Percentiles rank a stretch among this genome's conserved stretches.
Conservation (phyloP, 2,113 vertebrate species). For the Paralichthys olivaceus region DNA sequence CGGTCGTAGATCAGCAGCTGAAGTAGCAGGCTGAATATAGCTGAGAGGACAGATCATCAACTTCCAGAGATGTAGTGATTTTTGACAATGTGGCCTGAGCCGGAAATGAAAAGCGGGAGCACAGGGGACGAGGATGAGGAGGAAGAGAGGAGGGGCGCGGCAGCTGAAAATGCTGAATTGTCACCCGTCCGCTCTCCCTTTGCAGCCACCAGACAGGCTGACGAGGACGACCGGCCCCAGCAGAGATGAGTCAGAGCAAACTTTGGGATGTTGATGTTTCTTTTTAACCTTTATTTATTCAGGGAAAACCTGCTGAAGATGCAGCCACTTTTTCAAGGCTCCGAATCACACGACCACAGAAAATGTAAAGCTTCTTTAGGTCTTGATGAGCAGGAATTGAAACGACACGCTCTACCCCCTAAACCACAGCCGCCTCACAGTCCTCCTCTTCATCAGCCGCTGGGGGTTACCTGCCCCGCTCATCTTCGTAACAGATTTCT, state of each 20-base stretch:
- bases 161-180: conserved; percentile 34
- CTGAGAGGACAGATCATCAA: conserved; percentile 19
- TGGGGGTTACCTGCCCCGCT: neutral
- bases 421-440: no score
- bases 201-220: conserved; percentile 31
- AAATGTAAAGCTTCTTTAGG: no score
- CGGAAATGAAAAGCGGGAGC: conserved; percentile 43
- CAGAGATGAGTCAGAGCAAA: conserved; percentile 51
- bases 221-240: conserved; percentile 33
- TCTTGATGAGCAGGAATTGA: no score
- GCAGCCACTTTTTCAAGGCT: neutral
- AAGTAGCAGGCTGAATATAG: conserved; percentile 32
- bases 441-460: neutral
- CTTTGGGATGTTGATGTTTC: conserved; percentile 24
- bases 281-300: conserved; percentile 44
- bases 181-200: conserved; percentile 21
- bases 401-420: no score
- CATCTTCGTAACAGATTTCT: conserved; percentile 24
- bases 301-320: conserved; percentile 22
- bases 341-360: neutral
- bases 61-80: conserved; percentile 39
- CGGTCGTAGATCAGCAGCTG: conserved; percentile 4
- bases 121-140: conserved; percentile 23
- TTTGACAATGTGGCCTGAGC: conserved; percentile 42
- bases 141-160: conserved; percentile 11